Base-by-base conservation (phyloP, 2,113 vertebrate species). In the Pygoscelis adeliae region DNA sequence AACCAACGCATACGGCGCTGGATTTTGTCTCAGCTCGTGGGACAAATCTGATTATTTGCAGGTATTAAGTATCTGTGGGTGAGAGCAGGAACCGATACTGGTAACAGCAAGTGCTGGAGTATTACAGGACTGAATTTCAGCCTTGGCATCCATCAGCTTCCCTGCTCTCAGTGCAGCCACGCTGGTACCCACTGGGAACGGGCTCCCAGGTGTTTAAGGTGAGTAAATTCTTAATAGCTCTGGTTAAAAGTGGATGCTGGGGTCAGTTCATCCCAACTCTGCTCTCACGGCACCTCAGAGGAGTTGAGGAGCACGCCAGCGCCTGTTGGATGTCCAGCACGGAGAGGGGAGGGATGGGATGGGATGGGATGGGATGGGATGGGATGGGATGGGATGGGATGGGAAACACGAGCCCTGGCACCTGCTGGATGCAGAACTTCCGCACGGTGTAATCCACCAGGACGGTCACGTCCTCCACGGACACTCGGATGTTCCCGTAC, bases 391-490 rank as follows among this genome's bases (percentile, higher is more conserved):
- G 10, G 50, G 77, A 25, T 9, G 20, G 65, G 34, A 14, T 18
- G 47, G 42, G 38, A 55, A 38, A 66, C 1, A 2, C 0, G 5
- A 47, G 4, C 22, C 50, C 44, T 23, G 10, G 71, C 98, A 99
- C 99, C 99, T 99, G 99, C 34, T 99, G 99, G 94, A 99, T 99
- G 98, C 99, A 99, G 98, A 99, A 99, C 97, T 99, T 99, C 63
- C 99, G 98, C 96, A 99, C 99, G 14, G 99, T 99, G 98, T 99
- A 99, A 97, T 99, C 99, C 95, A 99, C 99, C 92, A 99, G 97
- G 80, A 99, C 99, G 0, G 99, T 99, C 69, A 99, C 98, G 50
- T 99, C 99, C 88, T 99, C 99, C 74, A 99, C 99, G 2, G 99
- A 99, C 73, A 99, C 99, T 5, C 99, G 99, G 95, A 99, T 99